A percentile compares a stretch with the other conserved stretches of the same genome.
phyloP scores from a whole-genome alignment of 2,888 invertebrate genomes.

The Clanis bilineata region DNA sequence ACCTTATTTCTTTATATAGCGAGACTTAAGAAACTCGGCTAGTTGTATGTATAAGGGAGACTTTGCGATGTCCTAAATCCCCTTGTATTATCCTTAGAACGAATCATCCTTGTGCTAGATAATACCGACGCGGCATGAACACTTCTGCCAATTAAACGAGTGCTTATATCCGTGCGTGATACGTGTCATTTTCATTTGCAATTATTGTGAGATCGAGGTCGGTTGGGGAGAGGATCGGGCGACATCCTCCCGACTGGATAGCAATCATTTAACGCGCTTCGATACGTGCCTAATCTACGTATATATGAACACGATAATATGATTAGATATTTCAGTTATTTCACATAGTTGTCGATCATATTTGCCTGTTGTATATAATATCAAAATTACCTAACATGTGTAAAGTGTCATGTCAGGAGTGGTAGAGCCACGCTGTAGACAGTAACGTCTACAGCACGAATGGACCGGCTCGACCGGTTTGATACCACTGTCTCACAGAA shows the following conservation, averaged over 20 bases:
- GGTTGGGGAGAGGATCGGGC: not conserved
- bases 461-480: too few species aligned
- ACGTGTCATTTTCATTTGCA: slow-evolving; percentile 1
- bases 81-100: not conserved
- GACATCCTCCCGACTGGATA: not conserved
- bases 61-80: not conserved
- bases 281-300: not conserved
- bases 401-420: too few species aligned
- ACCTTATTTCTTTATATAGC: too few species aligned
- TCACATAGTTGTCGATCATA: not conserved
- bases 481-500: too few species aligned
- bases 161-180: not conserved
- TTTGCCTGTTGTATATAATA: too few species aligned
- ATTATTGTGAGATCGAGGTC: slow-evolving; percentile 4
- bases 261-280: not conserved
- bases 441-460: too few species aligned
- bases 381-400: too few species aligned
- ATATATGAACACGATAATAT: not conserved
- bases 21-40: too few species aligned
- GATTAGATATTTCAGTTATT: not conserved
- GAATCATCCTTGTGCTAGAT: not conserved
- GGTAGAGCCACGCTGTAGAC: too few species aligned
- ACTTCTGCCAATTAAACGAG: not conserved
- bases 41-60: too few species aligned
- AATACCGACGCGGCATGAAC: not conserved